Percentiles rank a stretch among this genome's conserved stretches.
These are phyloP conservation scores for Idaea aversata DNA, from an alignment of 2,888 invertebrate species.

Conservation along the genomic window DNA sequence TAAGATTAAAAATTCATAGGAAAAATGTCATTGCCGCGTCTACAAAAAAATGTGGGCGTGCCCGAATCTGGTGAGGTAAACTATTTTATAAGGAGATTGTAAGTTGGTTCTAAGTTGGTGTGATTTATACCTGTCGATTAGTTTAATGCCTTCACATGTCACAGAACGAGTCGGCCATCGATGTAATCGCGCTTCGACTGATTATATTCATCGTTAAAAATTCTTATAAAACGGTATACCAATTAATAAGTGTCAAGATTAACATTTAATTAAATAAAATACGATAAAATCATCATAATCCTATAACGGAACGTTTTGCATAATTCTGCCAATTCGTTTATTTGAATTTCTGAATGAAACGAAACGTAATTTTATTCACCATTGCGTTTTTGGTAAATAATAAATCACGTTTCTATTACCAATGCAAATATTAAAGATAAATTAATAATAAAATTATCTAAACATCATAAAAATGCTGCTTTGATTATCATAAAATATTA, in stretches of 20 bases:
- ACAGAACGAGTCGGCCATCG: constrained; percentile 56
- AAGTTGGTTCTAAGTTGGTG: constrained; percentile 38
- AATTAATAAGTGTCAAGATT: constrained; percentile 73
- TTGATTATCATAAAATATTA: neutral
- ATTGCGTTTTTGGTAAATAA: neutral
- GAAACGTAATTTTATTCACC: neutral
- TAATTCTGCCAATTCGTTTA: constrained; percentile 23
- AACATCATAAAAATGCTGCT: neutral
- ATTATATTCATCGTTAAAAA: constrained; percentile 61
- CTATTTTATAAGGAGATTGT: constrained; percentile 31
- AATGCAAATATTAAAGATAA: neutral
- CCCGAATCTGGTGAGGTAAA: constrained; percentile 28
- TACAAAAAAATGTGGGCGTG: constrained; percentile 33
- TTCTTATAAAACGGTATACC: constrained; percentile 58
- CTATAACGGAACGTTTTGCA: constrained; percentile 31
- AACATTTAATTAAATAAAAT: constrained; percentile 64
- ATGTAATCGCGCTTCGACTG: constrained; percentile 55
- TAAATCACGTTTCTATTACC: neutral
- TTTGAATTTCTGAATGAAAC: constrained; percentile 16
- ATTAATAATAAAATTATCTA: neutral
- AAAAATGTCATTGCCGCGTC: constrained; percentile 15
- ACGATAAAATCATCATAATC: constrained; percentile 58
- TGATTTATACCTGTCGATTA: constrained; percentile 63
- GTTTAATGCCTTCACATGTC: constrained; percentile 61
- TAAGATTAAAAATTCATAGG: constrained; percentile 18